Evolutionary conservation across 2,888 invertebrate genomes (phyloP).

Genomic region (Carpatolechia fugitivella): DNA sequence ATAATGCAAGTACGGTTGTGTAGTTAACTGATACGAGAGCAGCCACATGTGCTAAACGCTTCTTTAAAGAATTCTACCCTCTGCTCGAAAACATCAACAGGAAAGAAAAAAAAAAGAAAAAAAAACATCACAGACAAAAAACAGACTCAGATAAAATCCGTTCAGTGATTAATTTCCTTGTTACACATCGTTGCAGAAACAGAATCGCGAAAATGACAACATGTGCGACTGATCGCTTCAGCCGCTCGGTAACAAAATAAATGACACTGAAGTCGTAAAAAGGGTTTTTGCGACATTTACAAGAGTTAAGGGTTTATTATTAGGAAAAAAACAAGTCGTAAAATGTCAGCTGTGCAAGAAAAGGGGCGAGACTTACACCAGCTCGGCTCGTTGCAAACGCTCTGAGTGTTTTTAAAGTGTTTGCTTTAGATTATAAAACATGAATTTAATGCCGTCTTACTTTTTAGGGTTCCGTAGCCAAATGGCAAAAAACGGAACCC

Average conservation of each 20-base stretch:
- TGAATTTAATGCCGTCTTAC: too few species aligned
- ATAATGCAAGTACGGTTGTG: too few species aligned
- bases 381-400: neutral
- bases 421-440: neutral
- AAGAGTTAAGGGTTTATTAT: neutral
- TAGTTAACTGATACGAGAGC: too few species aligned
- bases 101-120: too few species aligned
- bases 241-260: slow-evolving; percentile 5
- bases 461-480: neutral
- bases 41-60: too few species aligned
- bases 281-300: slow-evolving; percentile 7
- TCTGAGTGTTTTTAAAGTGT: slow-evolving; percentile 3
- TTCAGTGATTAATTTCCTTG: neutral
- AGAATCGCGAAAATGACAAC: slow-evolving; percentile 11
- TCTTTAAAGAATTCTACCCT: too few species aligned
- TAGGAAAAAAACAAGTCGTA: slow-evolving; percentile 1
- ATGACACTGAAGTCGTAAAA: neutral
- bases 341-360: slow-evolving; percentile 4
- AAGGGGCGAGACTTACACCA: neutral
- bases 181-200: slow-evolving; percentile 4
- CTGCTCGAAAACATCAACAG: too few species aligned
- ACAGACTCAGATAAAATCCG: too few species aligned
- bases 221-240: slow-evolving; percentile 12
- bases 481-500: too few species aligned
- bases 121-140: too few species aligned